These are phyloP conservation scores for Brachymystax lenok DNA, from an alignment of 2,797 vertebrate species.

Conservation along the genomic window DNA sequence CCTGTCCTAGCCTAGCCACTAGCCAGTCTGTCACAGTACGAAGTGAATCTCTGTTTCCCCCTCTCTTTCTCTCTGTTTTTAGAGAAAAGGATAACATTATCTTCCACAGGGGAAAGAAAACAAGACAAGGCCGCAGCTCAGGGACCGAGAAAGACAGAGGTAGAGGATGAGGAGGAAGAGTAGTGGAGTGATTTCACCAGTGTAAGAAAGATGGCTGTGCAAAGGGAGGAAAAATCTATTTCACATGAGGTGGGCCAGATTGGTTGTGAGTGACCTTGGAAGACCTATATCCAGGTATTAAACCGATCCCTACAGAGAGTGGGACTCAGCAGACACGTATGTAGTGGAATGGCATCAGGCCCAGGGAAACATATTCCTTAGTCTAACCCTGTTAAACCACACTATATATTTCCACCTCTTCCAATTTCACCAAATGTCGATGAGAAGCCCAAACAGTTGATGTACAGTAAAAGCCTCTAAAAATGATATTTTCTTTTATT, in stretches of 20 bases:
- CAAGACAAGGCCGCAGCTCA: neutral
- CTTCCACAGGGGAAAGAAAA: neutral
- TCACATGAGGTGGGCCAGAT: constrained; percentile 28
- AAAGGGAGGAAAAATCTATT: constrained; percentile 25
- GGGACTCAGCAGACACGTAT: neutral
- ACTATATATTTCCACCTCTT: neutral
- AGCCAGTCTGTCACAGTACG: neutral
- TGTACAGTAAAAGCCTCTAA: neutral
- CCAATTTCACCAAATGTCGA: neutral
- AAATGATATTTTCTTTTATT: neutral
- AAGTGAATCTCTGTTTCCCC: too few species aligned
- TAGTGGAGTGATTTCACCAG: neutral
- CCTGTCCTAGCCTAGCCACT: neutral
- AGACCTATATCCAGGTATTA: constrained; percentile 32
- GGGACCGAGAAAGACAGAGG: neutral
- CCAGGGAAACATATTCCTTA: neutral
- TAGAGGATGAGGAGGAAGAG: neutral
- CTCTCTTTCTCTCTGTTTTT: neutral
- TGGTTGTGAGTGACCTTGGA: constrained; percentile 30
- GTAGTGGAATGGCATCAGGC: neutral
- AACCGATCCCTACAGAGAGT: constrained; percentile 20
- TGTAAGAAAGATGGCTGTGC: constrained; percentile 5
- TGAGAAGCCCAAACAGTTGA: neutral
- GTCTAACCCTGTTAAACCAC: neutral
- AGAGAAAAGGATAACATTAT: neutral